Base-by-base conservation (phyloP, 2,113 vertebrate species). In the Patagioenas fasciata region DNA sequence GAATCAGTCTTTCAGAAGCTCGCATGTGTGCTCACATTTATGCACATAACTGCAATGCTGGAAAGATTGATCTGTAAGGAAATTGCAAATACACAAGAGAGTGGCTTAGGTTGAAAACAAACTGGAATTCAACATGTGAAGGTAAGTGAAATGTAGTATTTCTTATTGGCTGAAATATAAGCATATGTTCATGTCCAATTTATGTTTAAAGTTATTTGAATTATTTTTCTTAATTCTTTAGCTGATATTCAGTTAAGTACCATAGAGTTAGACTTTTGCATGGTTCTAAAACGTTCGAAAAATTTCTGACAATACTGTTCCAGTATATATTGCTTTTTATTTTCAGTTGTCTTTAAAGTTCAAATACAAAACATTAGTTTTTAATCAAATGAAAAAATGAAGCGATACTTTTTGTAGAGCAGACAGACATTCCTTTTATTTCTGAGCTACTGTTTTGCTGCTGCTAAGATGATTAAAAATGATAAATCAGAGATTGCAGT, bases 81-180 rank as follows among this genome's bases (percentile, higher is more conserved):
- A 90, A 78, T 10, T 60, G 36, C 64, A 90, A 95, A 88, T 78
- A 66, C 3, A 26, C 28, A 50, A 53, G 67, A 48, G 64, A 72
- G 34, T 61, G 42, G 6, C 32, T 79, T 86, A 92, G 69, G 34
- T 78, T 14, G 11, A 86, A 96, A 80, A 17, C 18, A 74, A 78
- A 84, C 7, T 75, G 48, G 65, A 89, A 79, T 91, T 84, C 53
- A 61, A 13, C 57, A 9, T 26, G 8, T 42, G 51, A 83, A 96
- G 95, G 90, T 96, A 88, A n/a, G 95, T 96, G 34, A 82, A 92
- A 69, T 38, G 10, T 73, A 64, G 6, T 48, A 81, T 86, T 60
- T 74, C n/a, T 81, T 77, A 10, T 42, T 60, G 48, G 40, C 25
- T 62, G 78, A 80, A 56, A 60, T 64, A 34, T 25, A 26, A 74